These are phyloP conservation scores for Furnarius figulus DNA, from an alignment of 2,113 vertebrate species.

Conservation along the genomic window DNA sequence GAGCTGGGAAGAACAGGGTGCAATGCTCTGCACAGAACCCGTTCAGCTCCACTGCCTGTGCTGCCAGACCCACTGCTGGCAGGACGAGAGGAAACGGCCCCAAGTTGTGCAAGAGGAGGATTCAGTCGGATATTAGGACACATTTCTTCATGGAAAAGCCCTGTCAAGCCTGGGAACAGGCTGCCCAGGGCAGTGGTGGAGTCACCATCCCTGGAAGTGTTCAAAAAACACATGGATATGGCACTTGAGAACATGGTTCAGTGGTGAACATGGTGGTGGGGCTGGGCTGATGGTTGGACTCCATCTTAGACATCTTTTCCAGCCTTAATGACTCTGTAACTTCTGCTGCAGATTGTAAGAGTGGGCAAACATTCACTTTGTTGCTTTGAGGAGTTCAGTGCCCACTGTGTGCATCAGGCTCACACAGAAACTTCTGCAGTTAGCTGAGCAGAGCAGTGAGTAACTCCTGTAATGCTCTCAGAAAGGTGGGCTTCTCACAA, in stretches of 20 bases:
- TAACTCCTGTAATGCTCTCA: not conserved
- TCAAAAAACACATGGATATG: not conserved
- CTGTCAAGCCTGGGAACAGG: not conserved
- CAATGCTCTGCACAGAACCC: not conserved
- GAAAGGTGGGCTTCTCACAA: not conserved
- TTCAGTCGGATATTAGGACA: not conserved
- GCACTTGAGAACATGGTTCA: not conserved
- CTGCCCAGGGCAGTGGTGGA: not conserved
- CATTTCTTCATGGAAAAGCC: not conserved
- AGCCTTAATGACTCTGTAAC: not conserved
- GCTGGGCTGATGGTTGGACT: not conserved
- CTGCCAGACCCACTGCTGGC: not conserved
- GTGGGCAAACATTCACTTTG: not conserved
- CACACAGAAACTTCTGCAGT: not conserved
- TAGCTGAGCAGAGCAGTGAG: not conserved
- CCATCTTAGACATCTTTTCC: not conserved
- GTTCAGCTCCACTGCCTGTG: not conserved
- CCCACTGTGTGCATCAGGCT: not conserved
- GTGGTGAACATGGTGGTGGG: not conserved
- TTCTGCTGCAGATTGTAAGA: not conserved
- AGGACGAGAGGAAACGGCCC: not conserved
- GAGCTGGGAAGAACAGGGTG: constrained; percentile 8
- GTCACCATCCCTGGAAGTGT: not conserved
- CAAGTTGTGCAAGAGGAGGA: not conserved
- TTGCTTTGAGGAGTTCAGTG: not conserved